These are phyloP conservation scores for Eulithis testata DNA, from an alignment of 2,888 invertebrate genomes.

Conservation along the genomic window DNA sequence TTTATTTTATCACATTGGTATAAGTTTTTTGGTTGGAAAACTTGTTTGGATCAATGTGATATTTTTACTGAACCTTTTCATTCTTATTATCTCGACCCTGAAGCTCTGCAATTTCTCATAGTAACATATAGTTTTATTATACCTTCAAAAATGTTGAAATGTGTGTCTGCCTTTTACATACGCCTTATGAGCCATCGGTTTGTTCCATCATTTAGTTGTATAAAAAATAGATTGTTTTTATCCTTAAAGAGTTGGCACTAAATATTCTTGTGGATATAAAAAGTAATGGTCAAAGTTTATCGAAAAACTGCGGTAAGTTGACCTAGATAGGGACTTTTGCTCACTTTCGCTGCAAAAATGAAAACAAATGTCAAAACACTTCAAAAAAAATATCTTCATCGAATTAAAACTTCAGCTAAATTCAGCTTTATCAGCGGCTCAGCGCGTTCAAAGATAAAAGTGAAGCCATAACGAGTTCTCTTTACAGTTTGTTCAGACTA, in stretches of 20 bases:
- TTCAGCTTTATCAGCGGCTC: conserved; percentile 9
- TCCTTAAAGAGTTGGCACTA: not conserved
- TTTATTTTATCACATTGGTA: too few relatives aligned
- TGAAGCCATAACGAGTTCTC: conserved; percentile 23
- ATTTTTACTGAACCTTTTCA: too few relatives aligned
- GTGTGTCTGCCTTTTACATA: too few relatives aligned
- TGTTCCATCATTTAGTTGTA: too few relatives aligned
- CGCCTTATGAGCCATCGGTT: too few relatives aligned
- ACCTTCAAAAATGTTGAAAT: too few relatives aligned
- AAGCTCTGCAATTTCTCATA: too few relatives aligned
- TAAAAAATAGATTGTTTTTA: not conserved
- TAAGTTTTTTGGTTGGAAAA: too few relatives aligned
- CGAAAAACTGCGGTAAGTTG: not conserved
- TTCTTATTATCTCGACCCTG: too few relatives aligned
- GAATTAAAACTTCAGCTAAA: conserved; percentile 16
- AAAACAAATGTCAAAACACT: conserved; percentile 14
- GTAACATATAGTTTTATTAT: too few relatives aligned
- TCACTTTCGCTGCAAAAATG: conserved; percentile 1
- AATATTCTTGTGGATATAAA: too few relatives aligned
- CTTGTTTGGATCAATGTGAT: too few relatives aligned
- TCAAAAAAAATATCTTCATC: conserved; percentile 19
- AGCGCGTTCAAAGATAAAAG: conserved; percentile 14
- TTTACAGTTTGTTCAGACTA: conserved; percentile 10
- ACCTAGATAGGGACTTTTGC: not conserved
- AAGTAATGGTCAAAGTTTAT: conserved; percentile 1